These are phyloP conservation scores for Brachirus orientalis DNA, from an alignment of 2,113 vertebrate genomes.

Conservation along the genomic window DNA sequence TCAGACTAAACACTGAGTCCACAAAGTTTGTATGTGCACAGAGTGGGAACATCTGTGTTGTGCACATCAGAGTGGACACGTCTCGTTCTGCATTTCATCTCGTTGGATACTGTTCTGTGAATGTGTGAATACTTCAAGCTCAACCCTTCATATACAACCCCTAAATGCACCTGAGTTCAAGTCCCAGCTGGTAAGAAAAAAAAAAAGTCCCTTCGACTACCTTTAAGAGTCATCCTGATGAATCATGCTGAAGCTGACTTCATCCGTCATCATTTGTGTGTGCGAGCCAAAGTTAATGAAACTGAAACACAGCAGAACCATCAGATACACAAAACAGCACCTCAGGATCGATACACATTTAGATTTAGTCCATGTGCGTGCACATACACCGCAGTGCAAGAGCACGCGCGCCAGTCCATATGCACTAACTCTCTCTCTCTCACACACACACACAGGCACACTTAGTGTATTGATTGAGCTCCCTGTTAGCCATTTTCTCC, in stretches of 20 bases:
- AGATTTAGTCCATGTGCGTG: conserved; percentile 26
- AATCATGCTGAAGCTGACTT: conserved; percentile 49
- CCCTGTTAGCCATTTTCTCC: conserved; percentile 61
- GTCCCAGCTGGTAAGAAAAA: conserved; percentile 16
- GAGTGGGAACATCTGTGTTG: not conserved
- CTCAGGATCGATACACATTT: conserved; percentile 67
- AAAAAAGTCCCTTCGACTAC: conserved; percentile 26
- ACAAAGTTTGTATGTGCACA: conserved; percentile 1
- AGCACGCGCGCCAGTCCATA: too few species aligned
- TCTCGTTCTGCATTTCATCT: not conserved
- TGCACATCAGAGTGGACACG: conserved; percentile 14
- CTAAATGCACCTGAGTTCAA: conserved; percentile 29
- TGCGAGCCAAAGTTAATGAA: conserved; percentile 62
- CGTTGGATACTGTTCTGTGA: not conserved
- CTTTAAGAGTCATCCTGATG: conserved; percentile 45
- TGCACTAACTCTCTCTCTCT: too few species aligned
- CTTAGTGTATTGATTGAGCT: conserved; percentile 67
- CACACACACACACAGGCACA: conserved; percentile 35
- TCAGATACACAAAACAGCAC: conserved; percentile 69
- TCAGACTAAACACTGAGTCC: conserved; percentile 5
- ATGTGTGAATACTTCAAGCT: not conserved
- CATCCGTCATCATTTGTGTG: conserved; percentile 68
- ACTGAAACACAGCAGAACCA: conserved; percentile 62
- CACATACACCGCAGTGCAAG: conserved; percentile 16
- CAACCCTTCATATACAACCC: not conserved